Conservation (phyloP, 1,140 invertebrate species). For the Hestina assimilis region DNA sequence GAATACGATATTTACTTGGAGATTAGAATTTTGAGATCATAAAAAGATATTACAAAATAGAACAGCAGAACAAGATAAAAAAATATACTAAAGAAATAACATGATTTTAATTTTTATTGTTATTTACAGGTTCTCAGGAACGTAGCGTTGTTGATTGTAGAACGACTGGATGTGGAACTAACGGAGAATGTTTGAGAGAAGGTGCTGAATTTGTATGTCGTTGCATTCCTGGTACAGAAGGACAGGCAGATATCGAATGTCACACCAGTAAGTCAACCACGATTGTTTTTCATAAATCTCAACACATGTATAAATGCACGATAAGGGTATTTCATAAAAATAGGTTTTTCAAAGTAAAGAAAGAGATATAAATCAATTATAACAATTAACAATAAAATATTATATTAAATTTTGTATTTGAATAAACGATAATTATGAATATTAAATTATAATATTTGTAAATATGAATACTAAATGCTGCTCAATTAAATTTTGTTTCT, state of each 20-base stretch:
- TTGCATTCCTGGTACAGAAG: slow-evolving; percentile 86
- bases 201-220: slow-evolving; percentile 89
- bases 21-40: too few species aligned
- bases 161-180: slow-evolving; percentile 88
- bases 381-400: too few species aligned
- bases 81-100: not conserved
- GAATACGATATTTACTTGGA: too few species aligned
- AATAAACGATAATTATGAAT: too few species aligned
- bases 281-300: slow-evolving; percentile 26
- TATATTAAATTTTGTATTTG: too few species aligned
- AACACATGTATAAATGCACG: slow-evolving; percentile 76
- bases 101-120: not conserved
- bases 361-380: too few species aligned
- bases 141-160: slow-evolving; percentile 86
- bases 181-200: slow-evolving; percentile 88
- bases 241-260: slow-evolving; percentile 86
- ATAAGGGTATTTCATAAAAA: slow-evolving; percentile 15
- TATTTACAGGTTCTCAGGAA: slow-evolving; percentile 80
- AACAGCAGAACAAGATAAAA: too few species aligned
- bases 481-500: too few species aligned
- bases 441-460: not conserved
- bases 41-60: too few species aligned
- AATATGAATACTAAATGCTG: too few species aligned
- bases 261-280: slow-evolving; percentile 84
- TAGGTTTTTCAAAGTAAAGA: not conserved